A percentile compares a stretch with the other conserved stretches of the same genome.
These are phyloP conservation scores for Heteromurus nitidus DNA, from an alignment of 2,888 invertebrate genomes.

Conservation along the genomic window DNA sequence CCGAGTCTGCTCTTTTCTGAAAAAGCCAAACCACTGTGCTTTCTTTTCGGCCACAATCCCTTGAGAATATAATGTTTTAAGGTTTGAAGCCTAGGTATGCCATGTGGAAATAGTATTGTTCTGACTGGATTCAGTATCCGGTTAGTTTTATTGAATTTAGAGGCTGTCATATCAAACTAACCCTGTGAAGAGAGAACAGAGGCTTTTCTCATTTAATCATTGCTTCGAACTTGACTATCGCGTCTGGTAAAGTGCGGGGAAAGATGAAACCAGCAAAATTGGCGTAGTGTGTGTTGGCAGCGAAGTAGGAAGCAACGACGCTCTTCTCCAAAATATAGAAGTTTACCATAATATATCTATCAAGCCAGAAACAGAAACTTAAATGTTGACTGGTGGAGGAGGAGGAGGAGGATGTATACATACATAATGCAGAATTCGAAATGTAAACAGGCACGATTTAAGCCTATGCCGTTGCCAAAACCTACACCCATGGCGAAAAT, in stretches of 20 bases:
- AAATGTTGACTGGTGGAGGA: slow-evolving; percentile 9
- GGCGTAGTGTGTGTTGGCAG: too few relatives aligned
- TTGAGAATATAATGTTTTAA: not conserved
- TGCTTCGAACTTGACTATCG: too few relatives aligned
- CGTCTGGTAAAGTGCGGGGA: too few relatives aligned
- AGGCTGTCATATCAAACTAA: too few relatives aligned
- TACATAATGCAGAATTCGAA: not conserved
- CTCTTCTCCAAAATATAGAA: not conserved
- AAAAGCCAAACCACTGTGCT: not conserved
- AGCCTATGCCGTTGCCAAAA: too few relatives aligned
- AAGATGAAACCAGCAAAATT: too few relatives aligned
- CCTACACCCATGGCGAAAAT: too few relatives aligned
- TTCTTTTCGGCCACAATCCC: not conserved
- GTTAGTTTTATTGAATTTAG: slow-evolving; percentile 2
- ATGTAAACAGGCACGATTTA: not conserved
- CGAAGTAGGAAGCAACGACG: too few relatives aligned
- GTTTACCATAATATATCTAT: too few relatives aligned
- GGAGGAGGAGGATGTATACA: not conserved
- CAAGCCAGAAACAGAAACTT: too few relatives aligned
- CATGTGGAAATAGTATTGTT: too few relatives aligned
- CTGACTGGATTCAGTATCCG: not conserved
- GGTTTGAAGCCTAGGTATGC: not conserved
- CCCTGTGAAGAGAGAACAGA: not conserved
- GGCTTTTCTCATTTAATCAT: not conserved
- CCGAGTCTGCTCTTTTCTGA: not conserved